Evolutionary conservation across 2,888 invertebrate genomes (phyloP).

Genomic region (Steinernema scapterisci): DNA sequence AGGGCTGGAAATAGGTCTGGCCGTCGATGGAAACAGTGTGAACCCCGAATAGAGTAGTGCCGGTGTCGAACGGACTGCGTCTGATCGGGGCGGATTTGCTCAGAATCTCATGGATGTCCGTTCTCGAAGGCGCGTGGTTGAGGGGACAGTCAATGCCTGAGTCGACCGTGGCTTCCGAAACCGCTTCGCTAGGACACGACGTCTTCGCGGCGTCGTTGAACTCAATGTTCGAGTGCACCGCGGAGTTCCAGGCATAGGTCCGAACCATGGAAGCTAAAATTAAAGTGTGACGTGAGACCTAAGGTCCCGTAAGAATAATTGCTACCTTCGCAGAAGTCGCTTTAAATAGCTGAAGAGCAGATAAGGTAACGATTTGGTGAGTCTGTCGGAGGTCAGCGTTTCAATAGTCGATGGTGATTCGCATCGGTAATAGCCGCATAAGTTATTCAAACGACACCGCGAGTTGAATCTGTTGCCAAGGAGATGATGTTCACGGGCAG

Average conservation of each 20-base stretch:
- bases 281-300: not conserved
- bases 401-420: not conserved
- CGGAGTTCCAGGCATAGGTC: slow-evolving; percentile 43
- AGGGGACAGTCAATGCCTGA: slow-evolving; percentile 9
- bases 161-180: slow-evolving; percentile 2
- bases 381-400: not conserved
- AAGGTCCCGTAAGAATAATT: not conserved
- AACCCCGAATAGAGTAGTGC: slow-evolving; percentile 45
- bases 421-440: slow-evolving; percentile 12
- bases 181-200: not conserved
- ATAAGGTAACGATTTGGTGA: not conserved
- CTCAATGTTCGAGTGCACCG: slow-evolving; percentile 12
- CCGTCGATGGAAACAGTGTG: slow-evolving; percentile 46
- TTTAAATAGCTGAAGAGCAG: not conserved
- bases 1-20: slow-evolving; percentile 44
- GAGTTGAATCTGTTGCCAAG: not conserved
- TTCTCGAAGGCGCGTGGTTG: not conserved
- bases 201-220: not conserved
- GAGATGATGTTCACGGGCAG: not conserved
- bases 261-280: slow-evolving; percentile 38
- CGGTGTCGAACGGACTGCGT: not conserved
- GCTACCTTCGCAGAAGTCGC: not conserved
- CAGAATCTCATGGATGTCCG: not conserved
- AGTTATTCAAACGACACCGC: not conserved
- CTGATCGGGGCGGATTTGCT: not conserved